Percentiles rank a stretch among this genome's conserved stretches.
These are phyloP conservation scores for Scomber scombrus DNA, from an alignment of 2,113 vertebrate species.

Conservation along the genomic window DNA sequence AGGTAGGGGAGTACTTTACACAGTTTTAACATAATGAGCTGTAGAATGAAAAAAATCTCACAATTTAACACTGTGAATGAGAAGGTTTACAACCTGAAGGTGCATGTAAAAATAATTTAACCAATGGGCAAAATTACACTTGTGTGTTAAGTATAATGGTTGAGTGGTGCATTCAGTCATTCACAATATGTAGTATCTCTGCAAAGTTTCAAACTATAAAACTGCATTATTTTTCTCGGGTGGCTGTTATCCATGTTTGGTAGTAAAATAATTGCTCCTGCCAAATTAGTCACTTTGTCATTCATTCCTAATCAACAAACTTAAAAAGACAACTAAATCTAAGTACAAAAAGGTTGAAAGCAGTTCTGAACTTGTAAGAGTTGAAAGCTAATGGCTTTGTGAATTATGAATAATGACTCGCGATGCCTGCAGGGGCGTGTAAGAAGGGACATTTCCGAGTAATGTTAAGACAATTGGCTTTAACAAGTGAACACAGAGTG, in stretches of 20 bases:
- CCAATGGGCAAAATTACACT: neutral
- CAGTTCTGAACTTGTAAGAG: conserved; percentile 62
- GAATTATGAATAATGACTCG: conserved; percentile 74
- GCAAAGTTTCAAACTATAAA: neutral
- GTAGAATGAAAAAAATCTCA: neutral
- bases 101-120: neutral
- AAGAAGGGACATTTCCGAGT: conserved; percentile 51
- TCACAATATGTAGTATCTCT: neutral
- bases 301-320: conserved; percentile 48
- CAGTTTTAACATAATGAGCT: conserved; percentile 4
- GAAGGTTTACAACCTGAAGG: conserved; percentile 11
- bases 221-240: conserved; percentile 1
- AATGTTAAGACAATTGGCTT: conserved; percentile 50
- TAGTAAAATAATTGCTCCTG: conserved; percentile 49
- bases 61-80: neutral
- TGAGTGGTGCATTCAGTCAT: neutral
- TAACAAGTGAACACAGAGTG: conserved; percentile 53
- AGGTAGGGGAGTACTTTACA: conserved; percentile 63
- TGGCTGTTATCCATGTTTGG: conserved; percentile 32
- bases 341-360: conserved; percentile 23
- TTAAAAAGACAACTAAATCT: conserved; percentile 56
- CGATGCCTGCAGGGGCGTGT: conserved; percentile 53
- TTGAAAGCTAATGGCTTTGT: conserved; percentile 73
- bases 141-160: too few relatives aligned
- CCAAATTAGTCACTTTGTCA: conserved; percentile 25